phyloP scores from a whole-genome alignment of 2,888 invertebrate genomes.

The Eulithis prunata region DNA sequence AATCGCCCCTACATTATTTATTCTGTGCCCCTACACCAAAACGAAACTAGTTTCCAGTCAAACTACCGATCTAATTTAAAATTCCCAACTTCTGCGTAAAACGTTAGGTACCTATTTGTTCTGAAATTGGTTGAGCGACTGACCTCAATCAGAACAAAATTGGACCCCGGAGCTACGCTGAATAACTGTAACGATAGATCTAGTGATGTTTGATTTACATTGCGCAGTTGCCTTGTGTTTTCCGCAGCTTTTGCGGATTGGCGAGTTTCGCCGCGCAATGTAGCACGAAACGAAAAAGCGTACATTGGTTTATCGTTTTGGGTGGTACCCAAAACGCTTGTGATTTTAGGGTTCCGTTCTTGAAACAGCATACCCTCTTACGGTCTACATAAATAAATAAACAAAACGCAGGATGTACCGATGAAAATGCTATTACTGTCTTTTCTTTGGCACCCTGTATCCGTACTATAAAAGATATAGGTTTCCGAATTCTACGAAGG shows the following conservation, averaged over 20 bases:
- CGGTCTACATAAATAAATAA: conserved; percentile 31
- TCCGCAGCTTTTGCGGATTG: no score
- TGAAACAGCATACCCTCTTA: no score
- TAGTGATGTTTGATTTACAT: no score
- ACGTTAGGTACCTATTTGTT: conserved; percentile 20
- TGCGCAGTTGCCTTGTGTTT: no score
- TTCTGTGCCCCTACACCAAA: not conserved
- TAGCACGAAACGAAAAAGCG: no score
- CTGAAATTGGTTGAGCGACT: conserved; percentile 21
- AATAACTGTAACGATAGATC: no score
- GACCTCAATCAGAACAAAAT: conserved; percentile 26
- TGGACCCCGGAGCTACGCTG: conserved; percentile 13
- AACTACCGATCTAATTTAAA: conserved; percentile 17
- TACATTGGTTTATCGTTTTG: no score
- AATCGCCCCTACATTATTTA: no score
- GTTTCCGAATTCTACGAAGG: no score
- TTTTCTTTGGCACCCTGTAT: no score
- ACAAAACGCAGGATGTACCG: conserved; percentile 12
- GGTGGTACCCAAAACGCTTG: conserved; percentile 15
- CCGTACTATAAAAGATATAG: no score
- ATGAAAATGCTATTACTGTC: conserved; percentile 14
- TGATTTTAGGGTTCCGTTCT: conserved; percentile 28
- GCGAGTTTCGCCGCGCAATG: no score
- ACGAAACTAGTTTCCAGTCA: not conserved
- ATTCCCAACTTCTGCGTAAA: conserved; percentile 23